These are phyloP conservation scores for Ophion ventricosus DNA, from an alignment of 2,888 invertebrate genomes.

Conservation along the genomic window DNA sequence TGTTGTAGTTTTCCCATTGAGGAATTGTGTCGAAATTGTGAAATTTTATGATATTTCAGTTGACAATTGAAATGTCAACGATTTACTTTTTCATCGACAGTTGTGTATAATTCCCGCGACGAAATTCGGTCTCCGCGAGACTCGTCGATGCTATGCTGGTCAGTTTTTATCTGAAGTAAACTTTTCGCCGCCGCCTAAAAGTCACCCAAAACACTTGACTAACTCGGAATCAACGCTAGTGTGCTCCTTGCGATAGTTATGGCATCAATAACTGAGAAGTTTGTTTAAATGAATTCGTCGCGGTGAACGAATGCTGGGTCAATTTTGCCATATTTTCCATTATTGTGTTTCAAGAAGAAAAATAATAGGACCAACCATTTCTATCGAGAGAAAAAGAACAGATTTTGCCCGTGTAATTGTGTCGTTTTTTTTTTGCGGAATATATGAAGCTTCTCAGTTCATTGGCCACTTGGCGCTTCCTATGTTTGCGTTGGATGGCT, in stretches of 20 bases:
- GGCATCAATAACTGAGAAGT: background rate
- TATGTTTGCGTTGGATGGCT: background rate
- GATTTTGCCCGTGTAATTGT: background rate
- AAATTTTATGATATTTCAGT: background rate
- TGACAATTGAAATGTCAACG: background rate
- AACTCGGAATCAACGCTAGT: background rate
- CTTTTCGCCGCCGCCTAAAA: background rate
- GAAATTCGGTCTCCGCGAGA: background rate
- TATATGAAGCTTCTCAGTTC: background rate
- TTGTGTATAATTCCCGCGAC: conserved; percentile 9
- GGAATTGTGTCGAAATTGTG: background rate
- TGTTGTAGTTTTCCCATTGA: background rate
- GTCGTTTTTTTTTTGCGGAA: background rate
- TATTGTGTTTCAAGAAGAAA: background rate
- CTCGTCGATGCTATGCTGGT: background rate
- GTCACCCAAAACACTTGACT: background rate
- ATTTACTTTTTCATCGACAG: background rate
- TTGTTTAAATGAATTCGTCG: background rate
- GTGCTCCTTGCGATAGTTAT: background rate
- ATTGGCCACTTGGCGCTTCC: background rate
- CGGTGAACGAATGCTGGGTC: background rate
- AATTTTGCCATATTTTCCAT: background rate
- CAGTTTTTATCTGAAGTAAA: conserved; percentile 16
- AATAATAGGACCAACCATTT: background rate
- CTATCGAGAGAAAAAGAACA: background rate